Percentiles rank a stretch among this genome's conserved stretches.
Evolutionary conservation across 2,113 vertebrate genomes (phyloP).

Genomic region (Calonectris borealis): DNA sequence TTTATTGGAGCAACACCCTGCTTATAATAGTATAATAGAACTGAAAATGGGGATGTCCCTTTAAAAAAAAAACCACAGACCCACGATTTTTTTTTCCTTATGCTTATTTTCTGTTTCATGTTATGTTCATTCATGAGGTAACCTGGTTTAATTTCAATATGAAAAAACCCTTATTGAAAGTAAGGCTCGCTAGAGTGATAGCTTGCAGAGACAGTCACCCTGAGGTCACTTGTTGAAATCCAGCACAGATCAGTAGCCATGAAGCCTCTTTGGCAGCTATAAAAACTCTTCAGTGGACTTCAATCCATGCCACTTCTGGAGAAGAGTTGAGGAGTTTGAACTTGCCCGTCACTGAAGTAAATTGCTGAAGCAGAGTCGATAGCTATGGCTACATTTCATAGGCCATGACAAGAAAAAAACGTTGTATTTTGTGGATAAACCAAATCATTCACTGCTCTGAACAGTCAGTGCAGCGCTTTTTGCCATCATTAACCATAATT

Average conservation of each 20-base stretch:
- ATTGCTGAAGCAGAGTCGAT: neutral
- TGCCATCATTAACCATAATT: neutral
- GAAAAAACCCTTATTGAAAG: neutral
- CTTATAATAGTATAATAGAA: fast-evolving
- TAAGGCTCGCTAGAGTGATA: neutral
- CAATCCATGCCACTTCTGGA: neutral
- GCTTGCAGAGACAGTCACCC: neutral
- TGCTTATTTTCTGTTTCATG: neutral
- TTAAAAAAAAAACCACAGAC: neutral
- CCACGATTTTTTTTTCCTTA: neutral
- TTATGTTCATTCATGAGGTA: neutral
- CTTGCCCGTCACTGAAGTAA: neutral
- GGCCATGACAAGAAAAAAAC: neutral
- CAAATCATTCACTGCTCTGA: neutral
- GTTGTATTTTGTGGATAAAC: neutral
- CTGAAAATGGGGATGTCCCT: neutral
- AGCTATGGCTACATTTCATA: neutral
- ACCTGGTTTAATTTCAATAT: neutral
- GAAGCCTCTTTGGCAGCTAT: neutral
- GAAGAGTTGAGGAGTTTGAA: neutral
- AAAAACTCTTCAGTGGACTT: neutral
- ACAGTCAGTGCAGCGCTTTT: fast-evolving
- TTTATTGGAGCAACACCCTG: neutral
- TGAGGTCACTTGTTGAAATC: neutral
- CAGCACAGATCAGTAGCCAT: neutral